phyloP scores from a whole-genome alignment of 2,113 vertebrate species.

The Dascyllus trimaculatus region DNA sequence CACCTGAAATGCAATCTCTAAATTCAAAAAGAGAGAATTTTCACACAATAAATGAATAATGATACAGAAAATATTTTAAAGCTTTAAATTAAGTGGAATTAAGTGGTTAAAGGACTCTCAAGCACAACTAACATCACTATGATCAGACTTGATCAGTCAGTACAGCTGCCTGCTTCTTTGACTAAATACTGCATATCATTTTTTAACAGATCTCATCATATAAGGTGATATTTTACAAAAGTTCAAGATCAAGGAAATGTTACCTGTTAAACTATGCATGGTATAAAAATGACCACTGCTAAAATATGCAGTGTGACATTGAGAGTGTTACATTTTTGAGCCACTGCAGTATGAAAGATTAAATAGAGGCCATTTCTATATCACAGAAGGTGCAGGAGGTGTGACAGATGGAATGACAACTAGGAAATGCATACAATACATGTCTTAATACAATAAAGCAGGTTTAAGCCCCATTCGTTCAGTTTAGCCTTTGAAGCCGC shows the following conservation, averaged over 20 bases:
- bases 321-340: conserved; percentile 21
- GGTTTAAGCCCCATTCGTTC: not conserved
- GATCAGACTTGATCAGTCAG: not conserved
- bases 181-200: not conserved
- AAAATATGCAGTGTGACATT: conserved; percentile 33
- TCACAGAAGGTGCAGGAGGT: not conserved
- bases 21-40: no score
- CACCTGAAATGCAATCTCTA: no score
- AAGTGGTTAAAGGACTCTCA: not conserved
- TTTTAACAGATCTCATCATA: not conserved
- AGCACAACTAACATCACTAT: not conserved
- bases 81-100: not conserved
- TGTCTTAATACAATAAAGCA: not conserved
- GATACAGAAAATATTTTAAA: no score
- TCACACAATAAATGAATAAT: no score
- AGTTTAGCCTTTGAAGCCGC: not conserved
- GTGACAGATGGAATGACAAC: not conserved
- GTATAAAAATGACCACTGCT: conserved; percentile 1
- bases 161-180: not conserved
- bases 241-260: not conserved
- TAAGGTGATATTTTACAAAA: not conserved
- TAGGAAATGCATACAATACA: conserved; percentile 5
- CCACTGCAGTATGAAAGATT: conserved; percentile 3
- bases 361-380: not conserved
- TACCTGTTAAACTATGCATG: not conserved